Percentiles rank a stretch among this genome's conserved stretches.
phyloP scores from a whole-genome alignment of 1,140 invertebrate genomes.

The Drosophila pseudoananassae region DNA sequence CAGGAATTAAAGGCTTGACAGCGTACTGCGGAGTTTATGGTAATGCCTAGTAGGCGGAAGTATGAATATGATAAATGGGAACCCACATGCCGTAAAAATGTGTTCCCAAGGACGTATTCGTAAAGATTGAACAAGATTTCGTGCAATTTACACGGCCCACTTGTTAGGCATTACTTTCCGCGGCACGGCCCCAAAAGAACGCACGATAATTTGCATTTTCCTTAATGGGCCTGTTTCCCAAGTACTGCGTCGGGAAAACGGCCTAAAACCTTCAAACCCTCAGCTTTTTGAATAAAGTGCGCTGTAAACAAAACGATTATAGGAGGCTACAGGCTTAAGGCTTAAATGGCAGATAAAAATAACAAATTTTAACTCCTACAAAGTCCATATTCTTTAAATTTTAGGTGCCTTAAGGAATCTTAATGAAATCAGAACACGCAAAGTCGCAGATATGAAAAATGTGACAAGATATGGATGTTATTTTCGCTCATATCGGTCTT shows the following conservation, averaged over 20 bases:
- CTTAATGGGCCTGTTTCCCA: constrained; percentile 56
- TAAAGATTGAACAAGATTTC: constrained; percentile 2
- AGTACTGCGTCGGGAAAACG: constrained; percentile 12
- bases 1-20: constrained; percentile 14
- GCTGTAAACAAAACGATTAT: constrained; percentile 47
- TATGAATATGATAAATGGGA: constrained; percentile 25
- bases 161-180: constrained; percentile 34
- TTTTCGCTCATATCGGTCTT: too few species aligned
- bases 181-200: constrained; percentile 36
- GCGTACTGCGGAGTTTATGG: constrained; percentile 15
- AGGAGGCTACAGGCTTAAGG: neutral
- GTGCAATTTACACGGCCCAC: constrained; percentile 18
- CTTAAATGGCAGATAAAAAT: constrained; percentile 29
- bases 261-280: constrained; percentile 23
- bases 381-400: neutral
- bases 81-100: neutral
- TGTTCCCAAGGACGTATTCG: neutral
- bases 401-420: constrained; percentile 37
- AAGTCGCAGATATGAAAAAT: neutral
- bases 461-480: too few species aligned
- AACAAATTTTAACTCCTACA: constrained; percentile 11
- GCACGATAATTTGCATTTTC: constrained; percentile 54
- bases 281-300: constrained; percentile 24
- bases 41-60: neutral
- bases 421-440: constrained; percentile 35